Percentiles rank a stretch among this genome's conserved stretches.
phyloP scores from a whole-genome alignment of 2,888 invertebrate species.

The Cacoxenus indagator region DNA sequence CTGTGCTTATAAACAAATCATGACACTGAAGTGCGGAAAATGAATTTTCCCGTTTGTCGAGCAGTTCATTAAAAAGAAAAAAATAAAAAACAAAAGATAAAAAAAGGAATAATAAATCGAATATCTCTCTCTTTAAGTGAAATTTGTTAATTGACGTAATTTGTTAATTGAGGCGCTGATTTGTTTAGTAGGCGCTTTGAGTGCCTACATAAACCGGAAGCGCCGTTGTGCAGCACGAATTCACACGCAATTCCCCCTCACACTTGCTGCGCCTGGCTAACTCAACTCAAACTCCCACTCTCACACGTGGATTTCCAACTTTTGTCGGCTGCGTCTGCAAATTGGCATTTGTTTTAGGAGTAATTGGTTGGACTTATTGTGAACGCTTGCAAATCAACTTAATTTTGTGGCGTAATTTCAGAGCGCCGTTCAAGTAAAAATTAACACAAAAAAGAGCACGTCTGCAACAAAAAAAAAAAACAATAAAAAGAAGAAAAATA shows the following conservation, averaged over 20 bases:
- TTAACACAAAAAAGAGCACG: neutral
- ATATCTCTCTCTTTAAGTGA: slow-evolving; percentile 27
- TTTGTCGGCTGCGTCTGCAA: no score
- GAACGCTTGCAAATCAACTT: neutral
- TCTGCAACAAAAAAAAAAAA: neutral
- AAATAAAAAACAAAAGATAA: neutral
- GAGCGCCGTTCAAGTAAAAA: neutral
- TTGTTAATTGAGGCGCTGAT: slow-evolving; percentile 32
- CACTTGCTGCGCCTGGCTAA: no score
- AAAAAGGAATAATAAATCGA: neutral
- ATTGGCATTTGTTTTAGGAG: no score
- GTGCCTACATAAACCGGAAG: neutral
- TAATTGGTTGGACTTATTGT: neutral
- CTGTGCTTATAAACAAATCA: slow-evolving; percentile 19
- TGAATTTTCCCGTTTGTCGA: slow-evolving; percentile 3
- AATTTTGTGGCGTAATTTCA: slow-evolving; percentile 4
- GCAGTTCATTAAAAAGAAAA: slow-evolving; percentile 28
- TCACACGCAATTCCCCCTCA: neutral
- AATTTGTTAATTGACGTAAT: slow-evolving; percentile 26
- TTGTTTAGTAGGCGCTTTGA: slow-evolving; percentile 6
- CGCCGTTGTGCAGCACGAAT: neutral
- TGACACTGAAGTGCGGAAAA: slow-evolving; percentile 5
- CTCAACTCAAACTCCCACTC: no score
- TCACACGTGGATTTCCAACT: no score
- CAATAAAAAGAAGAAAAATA: neutral